phyloP scores from a whole-genome alignment of 2,797 vertebrate genomes.

The Tenualosa ilisha region DNA sequence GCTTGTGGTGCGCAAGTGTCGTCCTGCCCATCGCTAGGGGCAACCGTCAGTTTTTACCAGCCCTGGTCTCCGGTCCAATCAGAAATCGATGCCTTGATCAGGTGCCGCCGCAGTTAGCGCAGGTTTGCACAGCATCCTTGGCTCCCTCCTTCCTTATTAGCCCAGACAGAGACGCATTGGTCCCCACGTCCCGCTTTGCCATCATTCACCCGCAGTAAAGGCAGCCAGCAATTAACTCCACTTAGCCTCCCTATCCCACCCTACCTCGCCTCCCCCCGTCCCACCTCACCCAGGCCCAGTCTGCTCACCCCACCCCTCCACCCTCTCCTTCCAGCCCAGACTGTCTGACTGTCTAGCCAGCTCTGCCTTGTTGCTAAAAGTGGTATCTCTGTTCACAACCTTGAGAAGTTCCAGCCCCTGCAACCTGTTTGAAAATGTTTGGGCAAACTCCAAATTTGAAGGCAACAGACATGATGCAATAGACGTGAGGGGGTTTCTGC shows the following conservation, averaged over 20 bases:
- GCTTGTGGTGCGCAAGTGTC: background rate
- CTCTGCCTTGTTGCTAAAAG: background rate
- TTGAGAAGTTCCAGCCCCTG: background rate
- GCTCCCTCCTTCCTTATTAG: constrained; percentile 49
- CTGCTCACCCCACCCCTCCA: background rate
- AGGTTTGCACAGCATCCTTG: background rate
- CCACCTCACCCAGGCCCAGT: background rate
- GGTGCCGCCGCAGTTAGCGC: background rate
- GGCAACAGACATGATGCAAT: no score
- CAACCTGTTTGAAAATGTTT: no score
- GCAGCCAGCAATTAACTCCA: constrained; percentile 9
- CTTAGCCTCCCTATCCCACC: background rate
- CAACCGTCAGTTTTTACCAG: background rate
- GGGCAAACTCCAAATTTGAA: no score
- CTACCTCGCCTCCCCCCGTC: constrained; percentile 26
- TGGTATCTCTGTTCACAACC: background rate
- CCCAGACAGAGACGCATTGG: constrained; percentile 34
- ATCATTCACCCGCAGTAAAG: background rate
- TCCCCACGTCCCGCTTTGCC: background rate
- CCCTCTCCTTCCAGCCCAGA: background rate
- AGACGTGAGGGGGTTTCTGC: no score
- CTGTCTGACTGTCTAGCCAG: background rate
- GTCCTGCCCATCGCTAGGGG: background rate
- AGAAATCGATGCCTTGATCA: constrained; percentile 55
- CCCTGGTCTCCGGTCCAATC: constrained; percentile 40